Evolutionary conservation across 1,140 invertebrate species (phyloP).

Genomic region (Ostrea denselamellosa): DNA sequence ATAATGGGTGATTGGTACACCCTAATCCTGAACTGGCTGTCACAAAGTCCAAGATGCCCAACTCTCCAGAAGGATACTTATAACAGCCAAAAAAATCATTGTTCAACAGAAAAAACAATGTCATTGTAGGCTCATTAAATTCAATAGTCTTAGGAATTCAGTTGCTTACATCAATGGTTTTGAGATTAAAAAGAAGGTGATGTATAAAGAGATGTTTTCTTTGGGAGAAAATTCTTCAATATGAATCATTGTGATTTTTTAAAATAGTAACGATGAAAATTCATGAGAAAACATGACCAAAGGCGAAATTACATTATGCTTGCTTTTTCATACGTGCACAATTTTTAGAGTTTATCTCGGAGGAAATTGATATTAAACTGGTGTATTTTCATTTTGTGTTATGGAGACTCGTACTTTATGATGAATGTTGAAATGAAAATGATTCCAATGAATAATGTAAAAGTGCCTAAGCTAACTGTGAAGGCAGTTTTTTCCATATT

Average conservation of each 20-base stretch:
- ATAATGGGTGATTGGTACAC: conserved; percentile 14
- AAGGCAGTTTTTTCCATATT: neutral
- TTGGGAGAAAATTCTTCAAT: neutral
- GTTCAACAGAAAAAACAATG: neutral
- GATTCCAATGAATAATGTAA: conserved; percentile 14
- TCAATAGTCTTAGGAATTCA: neutral
- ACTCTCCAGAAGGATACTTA: neutral
- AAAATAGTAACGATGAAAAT: neutral
- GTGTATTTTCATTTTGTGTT: neutral
- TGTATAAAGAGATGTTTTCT: neutral
- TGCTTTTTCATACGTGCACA: neutral
- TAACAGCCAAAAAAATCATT: neutral
- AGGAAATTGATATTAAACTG: neutral
- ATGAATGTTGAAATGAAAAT: neutral
- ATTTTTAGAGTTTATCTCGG: neutral
- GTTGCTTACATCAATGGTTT: neutral
- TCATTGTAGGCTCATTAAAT: neutral
- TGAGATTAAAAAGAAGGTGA: neutral
- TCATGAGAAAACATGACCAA: neutral
- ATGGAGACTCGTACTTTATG: neutral
- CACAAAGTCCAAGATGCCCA: neutral
- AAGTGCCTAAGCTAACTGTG: neutral
- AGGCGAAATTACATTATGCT: neutral
- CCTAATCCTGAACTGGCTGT: neutral
- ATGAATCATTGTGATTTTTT: conserved; percentile 7